Evolutionary conservation across 2,888 invertebrate species (phyloP).

Genomic region (Girardia tigrina): DNA sequence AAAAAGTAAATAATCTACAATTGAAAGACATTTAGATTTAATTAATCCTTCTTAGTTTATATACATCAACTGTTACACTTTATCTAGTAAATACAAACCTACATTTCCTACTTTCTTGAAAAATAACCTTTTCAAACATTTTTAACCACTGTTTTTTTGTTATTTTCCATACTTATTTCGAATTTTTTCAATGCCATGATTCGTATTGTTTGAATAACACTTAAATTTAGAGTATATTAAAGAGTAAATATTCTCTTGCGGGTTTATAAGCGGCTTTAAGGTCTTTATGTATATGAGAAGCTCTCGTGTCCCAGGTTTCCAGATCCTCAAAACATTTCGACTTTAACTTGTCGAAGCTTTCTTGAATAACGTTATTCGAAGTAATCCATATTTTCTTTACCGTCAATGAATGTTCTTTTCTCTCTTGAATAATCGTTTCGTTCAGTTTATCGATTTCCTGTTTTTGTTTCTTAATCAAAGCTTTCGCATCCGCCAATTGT

Average conservation of each 20-base stretch:
- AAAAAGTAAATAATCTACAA: too few relatives aligned
- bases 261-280: neutral
- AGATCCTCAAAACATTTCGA: constrained; percentile 7
- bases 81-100: too few relatives aligned
- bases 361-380: constrained; percentile 13
- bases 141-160: too few relatives aligned
- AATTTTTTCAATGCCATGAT: too few relatives aligned
- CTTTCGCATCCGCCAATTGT: neutral
- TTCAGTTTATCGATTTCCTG: constrained; percentile 11
- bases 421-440: neutral
- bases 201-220: too few relatives aligned
- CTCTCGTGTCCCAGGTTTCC: neutral
- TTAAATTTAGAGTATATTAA: too few relatives aligned
- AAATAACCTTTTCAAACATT: too few relatives aligned
- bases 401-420: neutral
- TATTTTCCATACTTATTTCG: too few relatives aligned
- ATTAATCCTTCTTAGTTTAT: too few relatives aligned
- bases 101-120: too few relatives aligned
- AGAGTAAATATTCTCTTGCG: neutral
- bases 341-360: constrained; percentile 14
- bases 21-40: too few relatives aligned
- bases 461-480: neutral
- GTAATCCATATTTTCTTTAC: neutral
- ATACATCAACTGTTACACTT: too few relatives aligned
- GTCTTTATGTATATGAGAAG: neutral